Evolutionary conservation across 2,888 invertebrate species (phyloP).

Genomic region (Agriopis marginaria): DNA sequence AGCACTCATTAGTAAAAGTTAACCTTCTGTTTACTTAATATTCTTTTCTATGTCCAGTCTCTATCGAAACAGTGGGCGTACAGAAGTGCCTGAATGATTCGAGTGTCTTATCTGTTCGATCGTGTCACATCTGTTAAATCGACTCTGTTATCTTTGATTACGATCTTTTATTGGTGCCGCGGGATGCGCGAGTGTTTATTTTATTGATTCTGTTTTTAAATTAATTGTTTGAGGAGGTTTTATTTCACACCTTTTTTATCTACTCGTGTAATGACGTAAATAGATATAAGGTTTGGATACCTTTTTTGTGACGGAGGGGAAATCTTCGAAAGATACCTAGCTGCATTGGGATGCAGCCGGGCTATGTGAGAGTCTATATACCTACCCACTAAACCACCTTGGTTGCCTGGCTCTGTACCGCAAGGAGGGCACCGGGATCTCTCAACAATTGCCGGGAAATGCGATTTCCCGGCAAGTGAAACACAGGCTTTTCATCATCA

Average conservation of each 20-base stretch:
- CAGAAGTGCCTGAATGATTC: slow-evolving; percentile 38
- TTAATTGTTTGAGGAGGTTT: slow-evolving; percentile 12
- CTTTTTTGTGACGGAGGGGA: too few species aligned
- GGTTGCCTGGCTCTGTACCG: too few species aligned
- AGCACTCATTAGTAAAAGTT: neutral
- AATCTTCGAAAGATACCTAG: too few species aligned
- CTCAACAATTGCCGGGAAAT: too few species aligned
- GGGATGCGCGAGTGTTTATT: slow-evolving; percentile 20
- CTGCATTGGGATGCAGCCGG: too few species aligned
- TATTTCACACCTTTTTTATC: slow-evolving; percentile 10
- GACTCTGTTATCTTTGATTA: slow-evolving; percentile 40
- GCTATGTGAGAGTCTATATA: too few species aligned
- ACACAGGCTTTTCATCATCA: too few species aligned
- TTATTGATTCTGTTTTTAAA: slow-evolving; percentile 25
- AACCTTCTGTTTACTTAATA: neutral
- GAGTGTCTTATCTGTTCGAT: slow-evolving; percentile 35
- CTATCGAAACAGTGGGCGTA: slow-evolving; percentile 25
- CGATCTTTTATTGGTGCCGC: slow-evolving; percentile 31
- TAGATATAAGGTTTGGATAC: too few species aligned
- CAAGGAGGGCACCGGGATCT: too few species aligned
- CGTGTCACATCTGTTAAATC: slow-evolving; percentile 44
- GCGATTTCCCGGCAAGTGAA: too few species aligned
- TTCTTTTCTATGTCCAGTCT: neutral
- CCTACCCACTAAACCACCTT: too few species aligned
- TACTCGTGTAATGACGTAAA: neutral